phyloP scores from a whole-genome alignment of 37 sponge, comb jelly and placozoan species.

The Hormiphora californensis region DNA sequence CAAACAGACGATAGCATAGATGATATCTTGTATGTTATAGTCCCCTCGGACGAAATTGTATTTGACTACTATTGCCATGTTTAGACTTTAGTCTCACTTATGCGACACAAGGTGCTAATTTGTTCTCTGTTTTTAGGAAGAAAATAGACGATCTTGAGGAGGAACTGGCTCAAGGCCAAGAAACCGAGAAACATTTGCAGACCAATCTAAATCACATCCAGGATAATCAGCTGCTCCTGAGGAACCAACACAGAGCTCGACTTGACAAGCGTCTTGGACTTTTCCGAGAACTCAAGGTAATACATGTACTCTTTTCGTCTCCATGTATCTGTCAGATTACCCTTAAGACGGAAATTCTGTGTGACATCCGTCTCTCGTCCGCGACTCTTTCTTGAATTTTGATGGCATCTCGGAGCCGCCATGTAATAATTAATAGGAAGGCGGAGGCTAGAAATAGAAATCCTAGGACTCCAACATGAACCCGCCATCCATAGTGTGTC shows the following conservation, averaged over 20 bases:
- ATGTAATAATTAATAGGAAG: neutral
- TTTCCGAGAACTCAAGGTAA: constrained; percentile 45
- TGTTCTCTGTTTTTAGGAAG: neutral
- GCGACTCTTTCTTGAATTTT: too few relatives aligned
- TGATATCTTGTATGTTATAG: too few relatives aligned
- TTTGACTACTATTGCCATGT: neutral
- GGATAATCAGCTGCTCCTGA: constrained; percentile 32
- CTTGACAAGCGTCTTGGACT: constrained; percentile 15
- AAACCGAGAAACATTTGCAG: constrained; percentile 41
- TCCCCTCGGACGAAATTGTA: neutral
- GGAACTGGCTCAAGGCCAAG: constrained; percentile 20
- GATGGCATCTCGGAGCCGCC: neutral
- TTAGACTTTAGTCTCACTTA: neutral
- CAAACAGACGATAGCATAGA: constrained; percentile 48
- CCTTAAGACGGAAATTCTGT: too few relatives aligned
- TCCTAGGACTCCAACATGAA: neutral
- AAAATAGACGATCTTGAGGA: constrained; percentile 7
- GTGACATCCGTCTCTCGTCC: too few relatives aligned
- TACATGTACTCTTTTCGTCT: too few relatives aligned
- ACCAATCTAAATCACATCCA: constrained; percentile 15
- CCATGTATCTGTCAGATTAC: too few relatives aligned
- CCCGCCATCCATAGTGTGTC: neutral
- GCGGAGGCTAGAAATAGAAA: neutral
- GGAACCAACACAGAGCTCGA: constrained; percentile 16
- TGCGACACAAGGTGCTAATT: neutral